A percentile compares a stretch with the other conserved stretches of the same genome.
phyloP scores from a whole-genome alignment of 2,888 invertebrate species.

The Ennomos erosarius region DNA sequence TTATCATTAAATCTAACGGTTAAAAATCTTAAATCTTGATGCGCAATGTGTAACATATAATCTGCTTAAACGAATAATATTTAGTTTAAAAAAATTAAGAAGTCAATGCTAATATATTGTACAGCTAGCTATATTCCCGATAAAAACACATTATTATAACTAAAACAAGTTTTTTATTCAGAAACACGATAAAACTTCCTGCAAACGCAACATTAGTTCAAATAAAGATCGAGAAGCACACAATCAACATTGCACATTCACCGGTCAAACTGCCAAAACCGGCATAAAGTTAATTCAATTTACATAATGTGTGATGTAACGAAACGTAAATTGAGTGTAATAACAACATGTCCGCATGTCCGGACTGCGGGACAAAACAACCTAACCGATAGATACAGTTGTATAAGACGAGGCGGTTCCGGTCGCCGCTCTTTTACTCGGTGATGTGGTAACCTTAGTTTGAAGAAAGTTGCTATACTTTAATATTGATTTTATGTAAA shows the following conservation, averaged over 20 bases:
- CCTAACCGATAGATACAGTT: constrained; percentile 13
- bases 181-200: constrained; percentile 10
- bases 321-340: constrained; percentile 14
- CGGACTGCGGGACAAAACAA: constrained; percentile 22
- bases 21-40: too few relatives aligned
- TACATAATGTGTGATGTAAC: constrained; percentile 37
- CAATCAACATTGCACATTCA: constrained; percentile 19
- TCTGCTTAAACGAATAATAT: too few relatives aligned
- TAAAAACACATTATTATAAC: background rate
- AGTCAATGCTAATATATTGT: too few relatives aligned
- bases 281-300: constrained; percentile 33
- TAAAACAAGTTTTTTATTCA: background rate
- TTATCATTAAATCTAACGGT: background rate
- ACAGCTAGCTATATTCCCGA: too few relatives aligned
- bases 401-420: constrained; percentile 25
- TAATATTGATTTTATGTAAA: background rate
- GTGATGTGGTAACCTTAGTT: constrained; percentile 12
- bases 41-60: too few relatives aligned
- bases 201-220: constrained; percentile 9
- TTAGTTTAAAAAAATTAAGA: too few relatives aligned
- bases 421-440: constrained; percentile 23
- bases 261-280: constrained; percentile 28
- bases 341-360: constrained; percentile 27
- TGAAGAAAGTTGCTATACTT: constrained; percentile 17
- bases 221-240: background rate